A percentile compares a stretch with the other conserved stretches of the same genome.
These are phyloP conservation scores for Leucopternis melanops DNA, from an alignment of 2,113 vertebrate species.

Conservation along the genomic window DNA sequence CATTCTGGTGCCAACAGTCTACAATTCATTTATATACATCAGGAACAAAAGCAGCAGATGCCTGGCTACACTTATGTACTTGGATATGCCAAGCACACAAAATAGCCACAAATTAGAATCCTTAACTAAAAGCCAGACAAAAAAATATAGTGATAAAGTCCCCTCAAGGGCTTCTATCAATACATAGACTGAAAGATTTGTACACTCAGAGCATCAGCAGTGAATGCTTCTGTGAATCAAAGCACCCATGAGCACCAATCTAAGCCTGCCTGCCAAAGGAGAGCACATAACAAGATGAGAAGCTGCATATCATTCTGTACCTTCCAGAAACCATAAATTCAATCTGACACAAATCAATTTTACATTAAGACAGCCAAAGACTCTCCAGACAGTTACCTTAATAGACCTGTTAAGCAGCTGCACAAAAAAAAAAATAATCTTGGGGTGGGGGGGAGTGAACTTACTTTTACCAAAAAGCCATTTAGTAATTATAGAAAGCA, in stretches of 20 bases:
- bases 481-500: neutral
- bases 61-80: neutral
- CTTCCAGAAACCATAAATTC: conserved; percentile 56
- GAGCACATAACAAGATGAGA: neutral
- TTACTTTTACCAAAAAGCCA: neutral
- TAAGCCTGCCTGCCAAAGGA: conserved; percentile 7
- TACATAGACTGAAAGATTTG: neutral
- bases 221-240: conserved; percentile 21
- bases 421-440: neutral
- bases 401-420: conserved; percentile 37
- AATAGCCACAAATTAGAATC: conserved; percentile 44
- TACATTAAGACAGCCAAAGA: conserved; percentile 52
- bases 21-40: conserved; percentile 27
- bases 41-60: conserved; percentile 60
- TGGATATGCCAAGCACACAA: conserved; percentile 37
- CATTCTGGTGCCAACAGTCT: conserved; percentile 31
- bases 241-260: conserved; percentile 2
- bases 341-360: conserved; percentile 54
- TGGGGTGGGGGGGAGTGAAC: neutral
- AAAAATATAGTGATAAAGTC: neutral
- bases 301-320: conserved; percentile 9
- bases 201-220: neutral
- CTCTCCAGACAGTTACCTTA: conserved; percentile 49
- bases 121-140: conserved; percentile 39
- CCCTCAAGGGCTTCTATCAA: conserved; percentile 6